Base-by-base conservation (phyloP, 2,888 invertebrate species). In the Frankliniella intonsa region DNA sequence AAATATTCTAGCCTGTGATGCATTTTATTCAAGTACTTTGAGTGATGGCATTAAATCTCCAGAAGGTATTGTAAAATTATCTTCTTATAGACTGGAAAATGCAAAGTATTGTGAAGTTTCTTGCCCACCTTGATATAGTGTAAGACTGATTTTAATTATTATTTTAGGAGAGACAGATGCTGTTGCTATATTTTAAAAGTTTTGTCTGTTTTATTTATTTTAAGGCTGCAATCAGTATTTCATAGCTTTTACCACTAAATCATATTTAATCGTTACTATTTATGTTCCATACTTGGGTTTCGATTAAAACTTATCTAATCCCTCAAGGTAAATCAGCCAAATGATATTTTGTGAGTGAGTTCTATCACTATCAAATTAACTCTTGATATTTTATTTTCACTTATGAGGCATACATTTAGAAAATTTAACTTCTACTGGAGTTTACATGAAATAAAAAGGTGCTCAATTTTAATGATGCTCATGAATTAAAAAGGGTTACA, bases 151-250 rank as follows among this genome's bases (percentile, higher is more conserved):
- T 76, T 76, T 76, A 22, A 8, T 22, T 25, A 8, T 22, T 25
- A 12, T 76, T 76, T 76, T 25, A 76, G 25, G 22, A 76, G 25
- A 10, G 22, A 76, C 10, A 76, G 9, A 25, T 76, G 69, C 69
- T 76, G 69, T 76, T 76, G 12, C 22, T 76, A 76, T 22, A 25
- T 25, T 76, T 22, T 76, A 25, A 25, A 25, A 9, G 10, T 76
- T 76, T 9, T 76, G 8, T 76, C 12, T 76, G 22, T 22, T 76
- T 76, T 76, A 62, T 19, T 76, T 12, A 25, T 76, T 76, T 76
- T 25, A 25, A 76, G 69, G 69, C 25, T 76, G 25, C 12, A 25
- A 76, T 76, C 69, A 76, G 69, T 76, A 76, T 76, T 76, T 38
- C 3, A 38, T 38, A 38, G 38, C n/a, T 14, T 55, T 55, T 55